Evolutionary conservation across 2,888 invertebrate genomes (phyloP).

Genomic region (Spisula subtruncata): DNA sequence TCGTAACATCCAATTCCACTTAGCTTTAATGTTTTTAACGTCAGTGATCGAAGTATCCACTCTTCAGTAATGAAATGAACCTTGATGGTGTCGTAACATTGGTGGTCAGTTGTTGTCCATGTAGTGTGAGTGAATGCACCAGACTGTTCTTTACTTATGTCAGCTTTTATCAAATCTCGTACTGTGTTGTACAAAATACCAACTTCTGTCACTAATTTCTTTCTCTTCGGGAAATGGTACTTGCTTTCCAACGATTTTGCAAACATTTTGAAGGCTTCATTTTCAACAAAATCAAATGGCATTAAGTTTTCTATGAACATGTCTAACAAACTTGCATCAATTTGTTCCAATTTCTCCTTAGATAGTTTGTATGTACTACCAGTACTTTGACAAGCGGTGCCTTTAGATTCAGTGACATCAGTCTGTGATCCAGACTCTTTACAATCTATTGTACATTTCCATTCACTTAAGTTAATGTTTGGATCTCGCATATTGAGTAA

Average conservation of each 20-base stretch:
- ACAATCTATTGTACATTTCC: slow-evolving; percentile 19
- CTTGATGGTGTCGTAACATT: slow-evolving; percentile 45
- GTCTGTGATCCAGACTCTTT: slow-evolving; percentile 54
- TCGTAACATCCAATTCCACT: slow-evolving; percentile 30
- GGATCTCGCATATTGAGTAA: slow-evolving; percentile 64
- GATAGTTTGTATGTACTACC: slow-evolving; percentile 44
- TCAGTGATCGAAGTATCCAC: slow-evolving; percentile 56
- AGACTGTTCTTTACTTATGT: slow-evolving; percentile 46
- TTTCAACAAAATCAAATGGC: slow-evolving; percentile 67
- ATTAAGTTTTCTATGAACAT: slow-evolving; percentile 65
- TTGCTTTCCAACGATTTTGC: slow-evolving; percentile 64
- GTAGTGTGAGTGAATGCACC: slow-evolving; percentile 52
- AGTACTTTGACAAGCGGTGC: slow-evolving; percentile 17
- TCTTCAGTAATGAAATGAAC: slow-evolving; percentile 54
- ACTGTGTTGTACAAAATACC: slow-evolving; percentile 59
- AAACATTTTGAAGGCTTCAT: slow-evolving; percentile 67
- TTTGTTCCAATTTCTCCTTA: slow-evolving; percentile 63
- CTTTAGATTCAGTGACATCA: slow-evolving; percentile 45
- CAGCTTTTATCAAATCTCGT: slow-evolving; percentile 49
- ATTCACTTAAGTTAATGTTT: slow-evolving; percentile 47
- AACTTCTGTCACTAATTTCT: slow-evolving; percentile 63
- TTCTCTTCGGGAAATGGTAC: slow-evolving; percentile 69
- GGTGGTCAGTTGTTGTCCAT: slow-evolving; percentile 45
- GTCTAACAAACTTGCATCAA: slow-evolving; percentile 63
- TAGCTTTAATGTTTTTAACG: slow-evolving; percentile 45